Percentiles rank a stretch among this genome's conserved stretches.
phyloP scores from a whole-genome alignment of 2,888 invertebrate species.

The Cerastoderma edule region DNA sequence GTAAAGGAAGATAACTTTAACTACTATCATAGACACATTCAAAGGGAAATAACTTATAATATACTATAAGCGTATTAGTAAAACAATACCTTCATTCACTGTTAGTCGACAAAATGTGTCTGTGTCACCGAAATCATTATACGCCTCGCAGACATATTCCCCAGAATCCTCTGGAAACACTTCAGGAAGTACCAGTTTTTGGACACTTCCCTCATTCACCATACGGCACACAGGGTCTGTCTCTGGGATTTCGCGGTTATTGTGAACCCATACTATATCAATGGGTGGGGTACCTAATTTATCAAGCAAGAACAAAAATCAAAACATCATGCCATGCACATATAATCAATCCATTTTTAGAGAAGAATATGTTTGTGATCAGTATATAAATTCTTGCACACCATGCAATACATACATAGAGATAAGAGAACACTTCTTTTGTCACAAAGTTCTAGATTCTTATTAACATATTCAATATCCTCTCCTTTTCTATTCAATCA shows the following conservation, averaged over 20 bases:
- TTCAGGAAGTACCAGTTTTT: slow-evolving; percentile 85
- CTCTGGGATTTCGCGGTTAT: slow-evolving; percentile 87
- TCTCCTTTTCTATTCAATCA: too few relatives aligned
- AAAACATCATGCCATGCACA: slow-evolving; percentile 3
- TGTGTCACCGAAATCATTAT: slow-evolving; percentile 80
- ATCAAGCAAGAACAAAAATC: slow-evolving; percentile 10
- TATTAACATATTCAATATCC: too few relatives aligned
- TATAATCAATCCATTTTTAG: too few relatives aligned
- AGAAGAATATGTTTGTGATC: too few relatives aligned
- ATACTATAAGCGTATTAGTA: too few relatives aligned
- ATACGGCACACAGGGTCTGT: slow-evolving; percentile 86
- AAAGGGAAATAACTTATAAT: too few relatives aligned
- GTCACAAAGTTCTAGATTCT: too few relatives aligned
- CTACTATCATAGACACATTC: too few relatives aligned
- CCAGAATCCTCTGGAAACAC: slow-evolving; percentile 75
- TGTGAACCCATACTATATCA: slow-evolving; percentile 88
- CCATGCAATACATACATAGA: too few relatives aligned
- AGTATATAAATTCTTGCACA: neutral
- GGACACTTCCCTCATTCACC: slow-evolving; percentile 86
- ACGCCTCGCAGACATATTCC: slow-evolving; percentile 78
- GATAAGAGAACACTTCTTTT: too few relatives aligned
- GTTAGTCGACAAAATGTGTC: slow-evolving; percentile 77
- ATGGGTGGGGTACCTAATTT: slow-evolving; percentile 86
- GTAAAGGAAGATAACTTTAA: too few relatives aligned
- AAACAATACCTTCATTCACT: slow-evolving; percentile 58